These are phyloP conservation scores for Tinea trinotella DNA, from an alignment of 2,888 invertebrate species.

Conservation along the genomic window DNA sequence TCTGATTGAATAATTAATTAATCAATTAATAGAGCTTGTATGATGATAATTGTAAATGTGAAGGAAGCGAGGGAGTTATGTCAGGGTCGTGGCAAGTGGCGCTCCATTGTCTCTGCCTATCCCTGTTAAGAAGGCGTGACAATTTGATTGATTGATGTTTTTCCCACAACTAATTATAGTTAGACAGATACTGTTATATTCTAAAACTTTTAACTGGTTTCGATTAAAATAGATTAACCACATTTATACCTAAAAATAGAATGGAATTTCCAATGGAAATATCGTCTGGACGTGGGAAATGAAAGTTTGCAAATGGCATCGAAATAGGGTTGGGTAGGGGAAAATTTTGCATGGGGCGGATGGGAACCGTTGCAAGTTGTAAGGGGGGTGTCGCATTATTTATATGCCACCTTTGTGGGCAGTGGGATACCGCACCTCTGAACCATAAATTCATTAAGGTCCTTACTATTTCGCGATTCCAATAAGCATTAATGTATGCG, in stretches of 20 bases:
- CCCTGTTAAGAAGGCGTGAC: no score
- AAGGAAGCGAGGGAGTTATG: no score
- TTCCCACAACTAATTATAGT: no score
- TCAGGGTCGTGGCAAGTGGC: no score
- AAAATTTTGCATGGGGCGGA: conserved; percentile 13
- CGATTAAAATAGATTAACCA: not conserved
- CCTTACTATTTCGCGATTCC: not conserved
- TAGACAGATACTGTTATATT: no score
- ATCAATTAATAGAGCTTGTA: no score
- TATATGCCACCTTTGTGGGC: conserved; percentile 11
- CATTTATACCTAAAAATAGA: not conserved
- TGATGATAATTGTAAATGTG: no score
- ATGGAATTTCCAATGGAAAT: conserved; percentile 1
- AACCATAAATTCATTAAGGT: conserved; percentile 10
- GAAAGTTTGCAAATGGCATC: conserved; percentile 27
- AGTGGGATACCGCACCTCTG: not conserved
- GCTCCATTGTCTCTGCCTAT: no score
- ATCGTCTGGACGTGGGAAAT: conserved; percentile 27
- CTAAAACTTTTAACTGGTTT: no score
- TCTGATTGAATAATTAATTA: no score
- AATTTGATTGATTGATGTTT: no score
- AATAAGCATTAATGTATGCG: not conserved
- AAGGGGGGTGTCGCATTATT: conserved; percentile 4
- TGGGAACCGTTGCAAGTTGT: conserved; percentile 6
- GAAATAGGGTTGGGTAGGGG: conserved; percentile 22